A percentile compares a stretch with the other conserved stretches of the same genome.
Evolutionary conservation across 2,113 vertebrate species (phyloP).

Genomic region (Protomyctophum bolini): DNA sequence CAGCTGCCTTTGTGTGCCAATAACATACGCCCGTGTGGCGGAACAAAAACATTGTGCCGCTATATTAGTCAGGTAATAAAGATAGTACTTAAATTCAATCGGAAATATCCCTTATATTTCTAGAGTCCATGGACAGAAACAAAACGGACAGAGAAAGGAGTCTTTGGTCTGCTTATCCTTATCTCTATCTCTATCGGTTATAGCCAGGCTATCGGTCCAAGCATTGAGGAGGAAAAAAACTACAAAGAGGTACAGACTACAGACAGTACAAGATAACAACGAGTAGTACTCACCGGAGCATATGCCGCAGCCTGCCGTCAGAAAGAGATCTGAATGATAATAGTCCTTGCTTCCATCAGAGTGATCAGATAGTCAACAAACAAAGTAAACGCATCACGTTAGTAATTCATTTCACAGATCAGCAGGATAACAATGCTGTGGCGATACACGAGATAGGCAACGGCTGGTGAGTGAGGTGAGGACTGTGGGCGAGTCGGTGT

Average conservation of each 20-base stretch:
- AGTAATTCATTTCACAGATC: constrained; percentile 25
- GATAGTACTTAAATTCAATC: constrained; percentile 11
- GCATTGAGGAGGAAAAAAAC: constrained; percentile 26
- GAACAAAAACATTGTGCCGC: constrained; percentile 56
- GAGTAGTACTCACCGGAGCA: constrained; percentile 64
- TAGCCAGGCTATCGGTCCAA: constrained; percentile 40
- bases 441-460: constrained; percentile 37
- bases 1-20: constrained; percentile 70
- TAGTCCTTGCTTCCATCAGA: constrained; percentile 9
- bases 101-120: constrained; percentile 9
- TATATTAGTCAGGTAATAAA: constrained; percentile 15
- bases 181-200: constrained; percentile 15
- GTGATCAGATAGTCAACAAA: constrained; percentile 11
- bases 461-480: constrained; percentile 34
- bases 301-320: constrained; percentile 53
- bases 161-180: constrained; percentile 21
- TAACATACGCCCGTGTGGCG: constrained; percentile 56
- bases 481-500: constrained; percentile 48
- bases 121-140: constrained; percentile 16
- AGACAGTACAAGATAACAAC: constrained; percentile 45
- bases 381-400: constrained; percentile 53
- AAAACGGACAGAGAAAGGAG: not conserved
- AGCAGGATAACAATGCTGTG: constrained; percentile 11
- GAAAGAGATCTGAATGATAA: constrained; percentile 54
- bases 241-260: constrained; percentile 31